These are phyloP conservation scores for Drosophila miranda DNA, from an alignment of 1,140 invertebrate species.

Conservation along the genomic window DNA sequence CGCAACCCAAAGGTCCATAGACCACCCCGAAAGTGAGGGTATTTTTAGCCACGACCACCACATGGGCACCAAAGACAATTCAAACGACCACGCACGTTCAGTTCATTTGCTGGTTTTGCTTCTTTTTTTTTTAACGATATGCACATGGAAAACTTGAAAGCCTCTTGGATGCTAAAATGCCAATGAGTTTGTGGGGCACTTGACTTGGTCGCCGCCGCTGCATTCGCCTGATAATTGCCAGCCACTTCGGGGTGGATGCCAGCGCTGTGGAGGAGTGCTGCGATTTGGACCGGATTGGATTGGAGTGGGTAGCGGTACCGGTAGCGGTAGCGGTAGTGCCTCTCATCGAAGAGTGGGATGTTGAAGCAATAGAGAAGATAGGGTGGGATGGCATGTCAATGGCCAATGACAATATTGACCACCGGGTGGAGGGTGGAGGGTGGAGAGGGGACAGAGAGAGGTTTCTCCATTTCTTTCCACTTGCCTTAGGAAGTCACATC, in stretches of 20 bases:
- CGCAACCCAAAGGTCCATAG: neutral
- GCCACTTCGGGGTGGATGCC: no score
- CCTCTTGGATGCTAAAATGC: slow-evolving; percentile 35
- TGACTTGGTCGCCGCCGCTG: no score
- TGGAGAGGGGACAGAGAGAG: slow-evolving; percentile 4
- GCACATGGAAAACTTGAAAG: slow-evolving; percentile 1
- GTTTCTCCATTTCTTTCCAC: neutral
- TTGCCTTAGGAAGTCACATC: slow-evolving; percentile 2
- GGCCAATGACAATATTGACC: slow-evolving; percentile 37
- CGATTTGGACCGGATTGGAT: neutral
- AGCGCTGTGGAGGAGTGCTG: neutral
- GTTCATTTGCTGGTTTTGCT: neutral
- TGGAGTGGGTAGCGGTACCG: slow-evolving; percentile 1
- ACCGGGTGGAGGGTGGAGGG: neutral
- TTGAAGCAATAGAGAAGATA: neutral
- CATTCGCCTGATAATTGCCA: slow-evolving; percentile 13
- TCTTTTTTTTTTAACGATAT: slow-evolving; percentile 1
- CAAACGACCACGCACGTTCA: slow-evolving; percentile 13
- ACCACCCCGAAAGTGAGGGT: neutral
- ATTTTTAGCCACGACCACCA: neutral
- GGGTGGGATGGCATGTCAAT: slow-evolving; percentile 29
- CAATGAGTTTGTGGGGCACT: slow-evolving; percentile 18
- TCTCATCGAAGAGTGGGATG: no score
- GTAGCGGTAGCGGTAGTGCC: no score
- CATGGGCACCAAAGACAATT: neutral